Evolutionary conservation across 2,113 vertebrate genomes (phyloP).

Genomic region (Takifugu bimaculatus): DNA sequence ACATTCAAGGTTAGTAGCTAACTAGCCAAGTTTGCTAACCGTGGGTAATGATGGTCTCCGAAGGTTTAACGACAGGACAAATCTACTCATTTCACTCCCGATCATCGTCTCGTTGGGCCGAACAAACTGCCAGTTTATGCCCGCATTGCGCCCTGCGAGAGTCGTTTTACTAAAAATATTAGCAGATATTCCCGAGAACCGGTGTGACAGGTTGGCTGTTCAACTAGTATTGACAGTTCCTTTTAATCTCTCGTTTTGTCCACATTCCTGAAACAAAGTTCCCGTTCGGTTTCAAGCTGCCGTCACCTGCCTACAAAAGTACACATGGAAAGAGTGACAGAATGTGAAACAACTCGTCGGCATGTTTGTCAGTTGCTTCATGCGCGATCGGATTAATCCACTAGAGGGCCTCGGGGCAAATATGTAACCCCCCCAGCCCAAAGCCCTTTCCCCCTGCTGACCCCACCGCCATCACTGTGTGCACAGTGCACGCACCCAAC

Average conservation of each 20-base stretch:
- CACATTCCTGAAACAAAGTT: background rate
- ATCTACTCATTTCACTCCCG: background rate
- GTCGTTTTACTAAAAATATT: constrained; percentile 15
- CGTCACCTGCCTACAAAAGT: too few species aligned
- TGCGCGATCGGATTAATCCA: constrained; percentile 51
- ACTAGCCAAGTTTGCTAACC: constrained; percentile 44
- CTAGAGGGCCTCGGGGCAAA: constrained; percentile 52
- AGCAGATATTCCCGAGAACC: constrained; percentile 52
- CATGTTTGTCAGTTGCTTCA: constrained; percentile 20
- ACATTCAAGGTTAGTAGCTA: constrained; percentile 57
- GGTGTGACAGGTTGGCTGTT: constrained; percentile 61
- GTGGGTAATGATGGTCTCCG: background rate
- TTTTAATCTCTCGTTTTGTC: background rate
- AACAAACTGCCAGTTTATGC: background rate
- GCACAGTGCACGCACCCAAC: constrained; percentile 58
- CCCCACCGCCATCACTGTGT: constrained; percentile 49
- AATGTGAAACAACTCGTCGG: background rate
- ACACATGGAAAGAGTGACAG: background rate
- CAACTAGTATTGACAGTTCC: constrained; percentile 30
- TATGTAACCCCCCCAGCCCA: constrained; percentile 29
- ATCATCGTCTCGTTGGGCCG: background rate
- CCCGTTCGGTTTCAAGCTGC: background rate
- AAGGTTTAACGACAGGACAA: background rate
- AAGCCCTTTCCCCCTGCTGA: constrained; percentile 30
- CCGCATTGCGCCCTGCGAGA: constrained; percentile 14